Conservation (phyloP, 2,797 vertebrate genomes). For the Myiotriccus ornatus region DNA sequence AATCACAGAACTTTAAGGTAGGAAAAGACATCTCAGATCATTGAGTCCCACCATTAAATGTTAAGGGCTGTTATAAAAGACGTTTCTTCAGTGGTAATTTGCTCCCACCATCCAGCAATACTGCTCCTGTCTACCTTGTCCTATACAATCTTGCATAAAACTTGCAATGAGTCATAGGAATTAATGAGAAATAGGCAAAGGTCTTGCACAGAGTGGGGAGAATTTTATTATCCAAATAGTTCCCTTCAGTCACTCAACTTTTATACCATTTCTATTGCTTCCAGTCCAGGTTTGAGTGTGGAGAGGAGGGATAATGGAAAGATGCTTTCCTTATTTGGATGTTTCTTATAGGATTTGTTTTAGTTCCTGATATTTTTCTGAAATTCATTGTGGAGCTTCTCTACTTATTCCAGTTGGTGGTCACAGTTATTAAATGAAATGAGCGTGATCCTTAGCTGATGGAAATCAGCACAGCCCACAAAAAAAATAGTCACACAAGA, state of each 20-base stretch:
- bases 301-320: neutral
- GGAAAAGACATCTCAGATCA: neutral
- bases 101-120: neutral
- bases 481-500: neutral
- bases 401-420: neutral
- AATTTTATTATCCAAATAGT: fast-evolving
- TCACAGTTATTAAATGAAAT: neutral
- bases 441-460: neutral
- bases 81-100: neutral
- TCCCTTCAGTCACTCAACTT: neutral
- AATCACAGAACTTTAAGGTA: neutral
- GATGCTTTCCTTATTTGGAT: neutral
- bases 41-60: neutral
- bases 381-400: neutral
- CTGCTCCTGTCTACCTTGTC: neutral
- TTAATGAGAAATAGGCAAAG: neutral
- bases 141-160: neutral
- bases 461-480: neutral
- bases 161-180: neutral
- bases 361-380: neutral
- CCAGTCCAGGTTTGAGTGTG: neutral
- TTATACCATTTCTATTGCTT: neutral
- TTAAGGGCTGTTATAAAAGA: neutral
- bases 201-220: neutral
- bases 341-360: neutral